Evolutionary conservation across 2,113 vertebrate species (phyloP), one percentile per base, ranked within the genome.

Genomic region (Colius striatus): DNA sequence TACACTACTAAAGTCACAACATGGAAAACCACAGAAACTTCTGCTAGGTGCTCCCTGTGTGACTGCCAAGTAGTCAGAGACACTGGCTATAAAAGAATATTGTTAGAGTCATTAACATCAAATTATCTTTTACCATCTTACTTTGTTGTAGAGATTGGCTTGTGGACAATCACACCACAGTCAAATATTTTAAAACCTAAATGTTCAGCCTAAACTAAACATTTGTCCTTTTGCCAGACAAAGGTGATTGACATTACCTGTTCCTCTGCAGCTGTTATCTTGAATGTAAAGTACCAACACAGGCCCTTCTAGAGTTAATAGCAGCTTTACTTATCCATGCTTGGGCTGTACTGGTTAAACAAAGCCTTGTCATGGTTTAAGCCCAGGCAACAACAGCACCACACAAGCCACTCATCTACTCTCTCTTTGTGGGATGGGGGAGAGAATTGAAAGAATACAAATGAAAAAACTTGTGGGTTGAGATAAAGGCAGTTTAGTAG

Each of bases 201-300:
- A 45, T 34, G 23, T 53, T 89, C 65, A 67, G 27, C 17, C 29
- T 71, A 60, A 12, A 34, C 29, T 50, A 29, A 73, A 50, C 1
- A 43, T 58, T 83, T 85, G 13, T 11, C 16, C 34, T 72, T 54
- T 90, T 67, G 20, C 58, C 16, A 60, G 29, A 11, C n/a, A 50
- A 62, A 55, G 18, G 7, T 58, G 5, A 19, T 17, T 75, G 48
- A 5, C 32, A n/a, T 51, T n/a, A 54, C 6, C 8, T 60, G 3
- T 30, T 82, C 6, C 34, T 72, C 36, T 50, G 5, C 22, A 16
- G 30, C 27, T 15, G 6, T 16, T 54, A 18, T 10, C 9, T 81
- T 58, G 36, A 80, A 18, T 41, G 25, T 36, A 75, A 83, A 79
- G 54, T 17, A 51, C 19, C 5, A 21, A 4, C 0, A 0, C 36